Base-by-base conservation (phyloP, 1,140 invertebrate species). In the Drosophila elegans region DNA sequence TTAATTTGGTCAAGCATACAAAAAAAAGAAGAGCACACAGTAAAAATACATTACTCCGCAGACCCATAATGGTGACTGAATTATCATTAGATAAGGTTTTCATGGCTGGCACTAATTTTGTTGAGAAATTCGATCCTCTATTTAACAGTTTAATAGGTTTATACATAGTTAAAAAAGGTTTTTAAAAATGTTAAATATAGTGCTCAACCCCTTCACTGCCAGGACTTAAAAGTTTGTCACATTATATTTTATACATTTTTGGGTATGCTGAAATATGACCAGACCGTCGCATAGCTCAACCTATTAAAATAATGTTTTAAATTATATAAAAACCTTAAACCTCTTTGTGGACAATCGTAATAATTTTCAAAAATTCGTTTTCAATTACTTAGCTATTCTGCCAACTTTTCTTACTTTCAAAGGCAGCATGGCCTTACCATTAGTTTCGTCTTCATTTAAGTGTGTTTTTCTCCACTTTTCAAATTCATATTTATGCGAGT, bases 401-500 rank as follows among this genome's bases (percentile, higher is more conserved):
- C 13, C 13, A 16, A 42, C n/a, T 29, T 25, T 7, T 27, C 29
- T 32, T 32, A 7, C 29, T 32, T 5, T 7, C 1, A 7, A 7
- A 32, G 7, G 29, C 29, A 1, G 29, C 25, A n/a, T 12, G 4
- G 9, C 27, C 27, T 39, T 27, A 12, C 36, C 13, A 11, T n/a
- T 16, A 1, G 41, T 2, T n/a, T 10, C 11, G 1, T 27, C 12
- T n/a, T 46, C 9, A 42, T 32, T 34, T 32, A 10, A 32, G 27
- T 38, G 16, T 25, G 13, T 3, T 25, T 53, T 29, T 57, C 10
- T n/a, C 2, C 54, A 32, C 54, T 21, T 46, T 46, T 57, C 5
- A 27, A 59, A 36, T 51, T 38, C 21, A 66, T 52, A 52, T 68
- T 66, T 21, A 68, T 52, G 64, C 7, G 45, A 64, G 10, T 64